phyloP scores from a whole-genome alignment of 2,113 vertebrate species.

The Melospiza melodia region DNA sequence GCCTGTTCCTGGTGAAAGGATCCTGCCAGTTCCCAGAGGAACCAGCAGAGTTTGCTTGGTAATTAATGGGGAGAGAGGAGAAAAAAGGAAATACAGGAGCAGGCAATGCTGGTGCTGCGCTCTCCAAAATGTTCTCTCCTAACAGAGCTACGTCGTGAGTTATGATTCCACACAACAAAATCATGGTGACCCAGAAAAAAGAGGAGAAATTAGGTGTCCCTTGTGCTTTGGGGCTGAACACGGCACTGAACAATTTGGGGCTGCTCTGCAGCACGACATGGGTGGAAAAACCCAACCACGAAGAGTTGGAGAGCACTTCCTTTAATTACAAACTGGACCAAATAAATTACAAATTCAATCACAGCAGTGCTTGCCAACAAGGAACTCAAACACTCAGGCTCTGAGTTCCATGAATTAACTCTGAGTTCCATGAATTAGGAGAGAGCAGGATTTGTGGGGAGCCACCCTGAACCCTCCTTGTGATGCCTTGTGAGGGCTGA shows the following conservation, averaged over 20 bases:
- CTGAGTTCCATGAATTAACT: background rate
- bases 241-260: background rate
- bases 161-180: background rate
- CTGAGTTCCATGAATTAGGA: background rate
- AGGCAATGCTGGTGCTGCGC: background rate
- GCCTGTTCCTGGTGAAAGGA: background rate
- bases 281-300: background rate
- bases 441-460: background rate
- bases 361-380: fast-evolving
- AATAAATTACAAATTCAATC: slow-evolving; percentile 32
- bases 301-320: background rate
- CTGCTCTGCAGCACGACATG: background rate
- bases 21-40: background rate
- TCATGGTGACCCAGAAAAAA: background rate
- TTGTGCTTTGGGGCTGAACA: background rate
- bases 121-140: background rate
- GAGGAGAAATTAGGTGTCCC: background rate
- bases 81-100: background rate
- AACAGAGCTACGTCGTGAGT: background rate
- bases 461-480: background rate
- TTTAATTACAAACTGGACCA: slow-evolving; percentile 21
- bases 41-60: background rate
- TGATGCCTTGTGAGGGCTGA: background rate
- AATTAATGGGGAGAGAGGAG: background rate
- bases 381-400: background rate